Evolutionary conservation across 2,113 vertebrate genomes (phyloP).

Genomic region (Dasyprocta punctata): DNA sequence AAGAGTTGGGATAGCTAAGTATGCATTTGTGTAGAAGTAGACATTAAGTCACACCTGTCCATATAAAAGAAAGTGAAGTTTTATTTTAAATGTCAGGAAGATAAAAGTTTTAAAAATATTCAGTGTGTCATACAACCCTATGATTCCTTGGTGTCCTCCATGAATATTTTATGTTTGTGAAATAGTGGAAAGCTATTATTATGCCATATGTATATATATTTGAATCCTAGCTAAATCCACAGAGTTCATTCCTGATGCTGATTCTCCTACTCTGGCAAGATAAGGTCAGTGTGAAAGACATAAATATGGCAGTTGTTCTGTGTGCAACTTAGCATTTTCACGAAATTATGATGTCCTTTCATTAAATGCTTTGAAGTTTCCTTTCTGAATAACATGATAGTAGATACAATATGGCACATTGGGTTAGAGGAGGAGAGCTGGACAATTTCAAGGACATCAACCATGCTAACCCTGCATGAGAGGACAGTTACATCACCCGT

Average conservation of each 20-base stretch:
- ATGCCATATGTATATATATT: slow-evolving; percentile 58
- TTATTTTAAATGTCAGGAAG: slow-evolving; percentile 39
- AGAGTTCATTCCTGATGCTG: slow-evolving; percentile 45
- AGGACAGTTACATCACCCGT: neutral
- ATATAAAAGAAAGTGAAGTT: slow-evolving; percentile 3
- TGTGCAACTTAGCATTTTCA: slow-evolving; percentile 17
- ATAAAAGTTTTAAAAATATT: slow-evolving; percentile 12
- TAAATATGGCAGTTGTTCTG: slow-evolving; percentile 49
- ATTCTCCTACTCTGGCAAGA: slow-evolving; percentile 31
- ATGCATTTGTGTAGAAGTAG: neutral
- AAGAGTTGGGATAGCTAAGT: neutral
- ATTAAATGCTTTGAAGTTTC: neutral
- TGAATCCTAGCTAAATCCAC: slow-evolving; percentile 56
- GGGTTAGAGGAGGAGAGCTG: neutral
- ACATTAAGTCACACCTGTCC: neutral
- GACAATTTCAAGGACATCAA: neutral
- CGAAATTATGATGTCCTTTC: too few species aligned
- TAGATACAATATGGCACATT: neutral
- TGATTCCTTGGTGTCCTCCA: neutral
- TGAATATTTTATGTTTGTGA: slow-evolving; percentile 67
- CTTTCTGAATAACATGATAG: neutral
- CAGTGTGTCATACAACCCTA: neutral
- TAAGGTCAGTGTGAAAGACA: slow-evolving; percentile 58
- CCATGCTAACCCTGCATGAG: neutral
- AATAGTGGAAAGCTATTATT: slow-evolving; percentile 60